Percentiles rank a stretch among this genome's conserved stretches.
These are phyloP conservation scores for Tursiops truncatus DNA, from an alignment of 2,113 vertebrate genomes.

Conservation along the genomic window DNA sequence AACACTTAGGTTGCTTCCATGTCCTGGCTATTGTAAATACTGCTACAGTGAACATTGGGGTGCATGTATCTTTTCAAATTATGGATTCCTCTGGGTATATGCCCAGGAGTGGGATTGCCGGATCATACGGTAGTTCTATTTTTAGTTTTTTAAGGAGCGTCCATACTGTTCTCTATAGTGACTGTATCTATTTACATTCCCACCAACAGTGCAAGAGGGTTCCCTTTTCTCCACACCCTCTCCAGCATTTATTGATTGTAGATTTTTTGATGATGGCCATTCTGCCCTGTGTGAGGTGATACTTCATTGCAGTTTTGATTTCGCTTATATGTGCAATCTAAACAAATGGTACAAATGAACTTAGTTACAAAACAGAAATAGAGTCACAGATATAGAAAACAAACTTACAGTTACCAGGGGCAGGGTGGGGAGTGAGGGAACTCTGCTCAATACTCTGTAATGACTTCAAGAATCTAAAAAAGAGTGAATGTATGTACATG, in stretches of 20 bases:
- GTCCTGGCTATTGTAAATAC: not conserved
- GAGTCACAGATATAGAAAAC: not conserved
- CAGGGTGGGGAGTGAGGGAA: not conserved
- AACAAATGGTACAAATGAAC: not conserved
- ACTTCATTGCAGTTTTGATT: not conserved
- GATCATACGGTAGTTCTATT: too few species aligned
- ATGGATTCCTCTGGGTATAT: too few species aligned
- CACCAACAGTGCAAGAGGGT: not conserved
- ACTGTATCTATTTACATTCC: not conserved
- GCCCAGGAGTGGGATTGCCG: too few species aligned
- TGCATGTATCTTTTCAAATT: too few species aligned
- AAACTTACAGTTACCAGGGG: not conserved
- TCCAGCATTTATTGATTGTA: not conserved
- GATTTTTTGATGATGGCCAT: not conserved
- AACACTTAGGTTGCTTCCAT: not conserved
- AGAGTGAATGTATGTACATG: not conserved
- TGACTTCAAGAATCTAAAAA: not conserved
- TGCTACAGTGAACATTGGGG: not conserved
- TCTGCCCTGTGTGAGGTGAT: not conserved
- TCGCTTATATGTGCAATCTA: not conserved
- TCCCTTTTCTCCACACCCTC: not conserved
- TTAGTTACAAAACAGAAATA: not conserved
- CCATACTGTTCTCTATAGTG: too few species aligned
- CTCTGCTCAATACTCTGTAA: not conserved
- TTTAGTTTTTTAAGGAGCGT: too few species aligned